phyloP scores from a whole-genome alignment of 2,113 vertebrate genomes.

The Ictalurus furcatus region DNA sequence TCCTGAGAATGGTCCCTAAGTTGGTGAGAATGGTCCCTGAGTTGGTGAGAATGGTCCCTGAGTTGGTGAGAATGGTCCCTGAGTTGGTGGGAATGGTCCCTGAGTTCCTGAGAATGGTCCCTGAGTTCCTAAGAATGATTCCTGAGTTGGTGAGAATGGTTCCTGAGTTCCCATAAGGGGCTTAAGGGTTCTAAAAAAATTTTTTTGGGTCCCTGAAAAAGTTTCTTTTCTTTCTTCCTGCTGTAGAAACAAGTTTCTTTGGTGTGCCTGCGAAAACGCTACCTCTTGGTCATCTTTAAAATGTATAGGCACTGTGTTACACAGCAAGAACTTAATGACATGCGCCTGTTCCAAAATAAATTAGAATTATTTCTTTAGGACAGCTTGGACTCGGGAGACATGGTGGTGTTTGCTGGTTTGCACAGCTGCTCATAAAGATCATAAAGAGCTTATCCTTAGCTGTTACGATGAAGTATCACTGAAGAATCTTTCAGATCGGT shows the following conservation, averaged over 20 bases:
- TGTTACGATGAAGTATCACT: background rate
- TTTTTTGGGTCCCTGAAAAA: background rate
- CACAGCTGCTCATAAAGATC: background rate
- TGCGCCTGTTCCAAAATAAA: background rate
- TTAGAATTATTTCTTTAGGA: background rate
- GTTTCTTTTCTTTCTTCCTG: background rate
- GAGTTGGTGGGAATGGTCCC: background rate
- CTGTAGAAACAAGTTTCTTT: too few species aligned
- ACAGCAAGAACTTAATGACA: background rate
- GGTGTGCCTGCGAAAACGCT: background rate
- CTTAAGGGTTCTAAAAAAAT: background rate
- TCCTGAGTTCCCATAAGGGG: background rate
- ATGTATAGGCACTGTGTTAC: background rate
- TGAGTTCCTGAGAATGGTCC: background rate
- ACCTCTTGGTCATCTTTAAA: slow-evolving; percentile 2
- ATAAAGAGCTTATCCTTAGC: slow-evolving; percentile 11
- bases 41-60: background rate
- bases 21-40: background rate
- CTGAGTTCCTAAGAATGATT: background rate
- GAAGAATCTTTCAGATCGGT: background rate
- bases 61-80: background rate
- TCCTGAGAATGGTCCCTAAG: background rate
- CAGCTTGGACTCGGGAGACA: background rate
- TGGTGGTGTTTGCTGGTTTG: background rate
- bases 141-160: background rate